Evolutionary conservation across 1,140 invertebrate species (phyloP), one percentile per base, ranked within the genome.

Genomic region (Papilio glaucus): DNA sequence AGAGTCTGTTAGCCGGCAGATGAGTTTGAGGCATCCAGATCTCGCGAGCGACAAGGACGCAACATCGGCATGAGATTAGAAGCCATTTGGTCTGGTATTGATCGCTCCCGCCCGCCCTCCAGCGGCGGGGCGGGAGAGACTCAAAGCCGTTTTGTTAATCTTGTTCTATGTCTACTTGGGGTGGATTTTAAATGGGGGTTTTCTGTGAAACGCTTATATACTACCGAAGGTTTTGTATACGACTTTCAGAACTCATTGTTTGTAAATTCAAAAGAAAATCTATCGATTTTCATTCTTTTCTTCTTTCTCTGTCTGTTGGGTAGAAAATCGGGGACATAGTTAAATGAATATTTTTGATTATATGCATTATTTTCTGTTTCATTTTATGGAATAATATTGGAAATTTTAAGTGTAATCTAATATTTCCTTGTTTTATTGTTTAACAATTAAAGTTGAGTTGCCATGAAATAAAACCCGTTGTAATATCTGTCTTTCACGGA

Each of bases 61-160:
- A 89, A 85, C 82, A 88, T 83, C 63, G 21, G 39, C 33, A 65
- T 60, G 81, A 87, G 87, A 89, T 88, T 88, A 89, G 86, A 87
- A 82, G 85, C 79, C 77, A 57, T 77, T 73, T 60, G 39, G 75
- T 80, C 70, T 53, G 39, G 85, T 89, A 89, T 89, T 85, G 87
- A 89, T 89, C 87, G 87, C 71, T 69, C 67, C 67, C 68, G 74
- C 74, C 77, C 72, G 77, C 77, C 77, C 72, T 41, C 72, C 69
- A 6, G 2, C 29, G 29, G 67, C 71, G 61, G 68, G 45, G 72
- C 67, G 61, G 65, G 73, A 71, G 76, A 67, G 62, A 42, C 71
- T 57, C 38, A 80, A 82, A 83, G 80, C 82, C 81, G 79, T 85
- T 86, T 81, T 73, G 85, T 87, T 89, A 89, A 89, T 89, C 87